Conservation (phyloP, 2,113 vertebrate species). For the Dromiciops gliroides region DNA sequence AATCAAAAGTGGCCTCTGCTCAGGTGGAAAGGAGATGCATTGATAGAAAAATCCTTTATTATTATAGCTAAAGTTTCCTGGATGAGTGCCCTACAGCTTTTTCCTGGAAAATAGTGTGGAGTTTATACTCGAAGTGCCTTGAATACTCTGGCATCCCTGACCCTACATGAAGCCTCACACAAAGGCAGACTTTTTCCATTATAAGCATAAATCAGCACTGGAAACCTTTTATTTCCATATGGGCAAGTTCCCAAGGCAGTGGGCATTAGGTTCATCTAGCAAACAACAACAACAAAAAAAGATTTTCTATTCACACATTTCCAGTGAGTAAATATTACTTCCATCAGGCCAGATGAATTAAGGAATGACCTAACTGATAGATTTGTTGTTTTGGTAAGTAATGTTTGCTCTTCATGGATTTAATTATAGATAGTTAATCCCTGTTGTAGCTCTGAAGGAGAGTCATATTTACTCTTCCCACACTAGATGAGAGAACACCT, state of each 20-base stretch:
- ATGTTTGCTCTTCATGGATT: slow-evolving; percentile 79
- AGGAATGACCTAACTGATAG: slow-evolving; percentile 67
- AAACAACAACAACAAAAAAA: slow-evolving; percentile 70
- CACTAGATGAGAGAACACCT: slow-evolving; percentile 56
- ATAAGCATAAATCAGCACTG: slow-evolving; percentile 37
- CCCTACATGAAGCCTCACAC: slow-evolving; percentile 32
- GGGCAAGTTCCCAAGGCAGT: slow-evolving; percentile 80
- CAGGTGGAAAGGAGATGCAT: background rate
- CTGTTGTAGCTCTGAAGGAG: slow-evolving; percentile 57
- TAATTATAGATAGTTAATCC: slow-evolving; percentile 70
- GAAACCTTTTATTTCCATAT: slow-evolving; percentile 68
- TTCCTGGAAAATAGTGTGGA: slow-evolving; percentile 30
- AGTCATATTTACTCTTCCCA: slow-evolving; percentile 78
- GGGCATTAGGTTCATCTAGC: slow-evolving; percentile 42
- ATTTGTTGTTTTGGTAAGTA: slow-evolving; percentile 67
- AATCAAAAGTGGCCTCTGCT: slow-evolving; percentile 36
- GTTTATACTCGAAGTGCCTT: background rate
- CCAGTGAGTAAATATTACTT: slow-evolving; percentile 80
- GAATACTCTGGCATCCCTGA: slow-evolving; percentile 23
- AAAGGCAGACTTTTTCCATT: slow-evolving; percentile 49
- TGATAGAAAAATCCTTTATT: slow-evolving; percentile 19
- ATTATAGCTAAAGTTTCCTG: background rate
- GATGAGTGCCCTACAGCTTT: background rate
- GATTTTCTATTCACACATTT: slow-evolving; percentile 74
- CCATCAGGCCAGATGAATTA: slow-evolving; percentile 66